A percentile compares a stretch with the other conserved stretches of the same genome.
phyloP scores from a whole-genome alignment of 2,888 invertebrate species.

The Nephrotoma flavescens region DNA sequence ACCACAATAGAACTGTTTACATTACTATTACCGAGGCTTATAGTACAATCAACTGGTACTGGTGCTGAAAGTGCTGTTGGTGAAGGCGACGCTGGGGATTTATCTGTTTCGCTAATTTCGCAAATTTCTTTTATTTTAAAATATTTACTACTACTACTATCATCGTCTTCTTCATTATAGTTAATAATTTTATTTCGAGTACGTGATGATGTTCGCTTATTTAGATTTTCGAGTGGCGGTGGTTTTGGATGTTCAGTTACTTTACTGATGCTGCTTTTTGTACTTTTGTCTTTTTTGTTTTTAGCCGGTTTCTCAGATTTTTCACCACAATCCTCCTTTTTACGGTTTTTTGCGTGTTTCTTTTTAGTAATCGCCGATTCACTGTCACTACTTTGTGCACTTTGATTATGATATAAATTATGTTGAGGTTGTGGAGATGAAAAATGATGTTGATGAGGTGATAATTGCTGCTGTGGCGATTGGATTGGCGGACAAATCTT shows the following conservation, averaged over 20 bases:
- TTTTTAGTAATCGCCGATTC: constrained; percentile 20
- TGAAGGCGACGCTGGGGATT: constrained; percentile 1
- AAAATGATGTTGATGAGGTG: constrained; percentile 20
- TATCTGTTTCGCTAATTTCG: constrained; percentile 28
- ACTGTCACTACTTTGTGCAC: neutral
- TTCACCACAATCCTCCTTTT: constrained; percentile 15
- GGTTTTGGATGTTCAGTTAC: neutral
- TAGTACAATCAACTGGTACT: neutral
- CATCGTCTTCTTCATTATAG: constrained; percentile 42
- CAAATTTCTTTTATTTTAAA: constrained; percentile 15
- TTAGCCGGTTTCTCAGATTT: constrained; percentile 23
- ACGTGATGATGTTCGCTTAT: constrained; percentile 24
- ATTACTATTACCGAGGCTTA: neutral
- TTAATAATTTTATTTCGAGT: constrained; percentile 44
- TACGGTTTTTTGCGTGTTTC: constrained; percentile 17
- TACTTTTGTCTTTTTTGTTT: constrained; percentile 8
- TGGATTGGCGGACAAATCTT: constrained; percentile 14
- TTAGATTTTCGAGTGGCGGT: constrained; percentile 19
- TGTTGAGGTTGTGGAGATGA: neutral
- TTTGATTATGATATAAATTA: neutral
- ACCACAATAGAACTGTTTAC: neutral
- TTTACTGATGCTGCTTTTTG: constrained; percentile 12
- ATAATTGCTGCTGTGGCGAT: constrained; percentile 22
- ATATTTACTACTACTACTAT: constrained; percentile 18
- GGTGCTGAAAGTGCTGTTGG: neutral